Base-by-base conservation (phyloP, 53 echinoderm and acorn worm genomes). In the Luidia sarsii region DNA sequence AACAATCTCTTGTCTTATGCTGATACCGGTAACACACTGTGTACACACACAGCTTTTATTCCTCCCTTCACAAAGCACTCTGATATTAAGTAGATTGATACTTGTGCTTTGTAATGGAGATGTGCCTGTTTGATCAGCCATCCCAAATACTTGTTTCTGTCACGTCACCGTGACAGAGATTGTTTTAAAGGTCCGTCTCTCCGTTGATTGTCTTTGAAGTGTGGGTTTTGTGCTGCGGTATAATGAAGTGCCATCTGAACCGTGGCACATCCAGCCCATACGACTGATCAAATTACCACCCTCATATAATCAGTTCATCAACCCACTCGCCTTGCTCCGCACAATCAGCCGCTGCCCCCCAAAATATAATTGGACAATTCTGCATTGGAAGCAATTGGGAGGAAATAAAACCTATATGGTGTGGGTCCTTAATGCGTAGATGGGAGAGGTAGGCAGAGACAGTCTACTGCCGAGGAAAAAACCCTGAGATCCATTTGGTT, bases 301-400 rank as follows among this genome's bases (percentile, higher is more conserved):
- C 45, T 59, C 77, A 59, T 23, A 39, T 59, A 77, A 77, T 77
- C 60, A 77, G 45, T 59, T 61, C 60, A 46, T 77, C 59, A 61
- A 61, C 77, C 60, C 77, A 77, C 61, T 77, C 32, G 18, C 43
- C 38, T 36, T 24, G 24, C 57, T 41, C 39, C 22, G 39, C 57
- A 57, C 74, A 57, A 74, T 74, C 74, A 23, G 48, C 36, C n/a
- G n/a, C 23, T 16, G 33, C 71, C 70, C 13, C 25, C 21, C 7
- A 22, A 38, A 37, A 38, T 13, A 77, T 61, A 77, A 77, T 77
- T 77, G 77, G 77, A 77, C 59, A 72, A 77, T 50, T 59, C 51
- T 43, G 30, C 45, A 43, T 39, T 62, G 37, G 25, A 45, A 87
- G 65, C 64, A 65, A 79, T 86, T 86, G 68, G 68, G 50, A n/a